Conservation (phyloP, 2,113 vertebrate genomes). For the Actinemys pallida region DNA sequence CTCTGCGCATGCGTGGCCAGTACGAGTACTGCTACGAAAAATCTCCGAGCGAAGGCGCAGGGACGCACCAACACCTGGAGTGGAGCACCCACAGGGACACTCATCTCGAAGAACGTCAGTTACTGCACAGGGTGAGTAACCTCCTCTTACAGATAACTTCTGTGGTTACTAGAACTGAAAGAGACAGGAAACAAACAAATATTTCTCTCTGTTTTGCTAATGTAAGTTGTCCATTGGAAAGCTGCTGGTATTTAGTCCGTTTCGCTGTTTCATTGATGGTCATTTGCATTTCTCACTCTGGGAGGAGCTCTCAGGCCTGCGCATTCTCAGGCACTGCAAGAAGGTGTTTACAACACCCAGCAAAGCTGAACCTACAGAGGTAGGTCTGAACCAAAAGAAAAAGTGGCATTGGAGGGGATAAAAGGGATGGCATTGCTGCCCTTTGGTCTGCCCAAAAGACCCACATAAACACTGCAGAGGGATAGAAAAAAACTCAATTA, state of each 20-base stretch:
- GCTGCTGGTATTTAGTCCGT: rapidly evolving
- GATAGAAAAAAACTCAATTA: not conserved
- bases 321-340: not conserved
- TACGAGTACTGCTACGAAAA: too few relatives aligned
- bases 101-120: too few relatives aligned
- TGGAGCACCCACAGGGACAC: too few relatives aligned
- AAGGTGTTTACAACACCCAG: not conserved
- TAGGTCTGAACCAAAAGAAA: not conserved
- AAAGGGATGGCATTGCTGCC: not conserved
- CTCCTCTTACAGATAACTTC: not conserved
- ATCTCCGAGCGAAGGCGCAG: too few relatives aligned
- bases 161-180: rapidly evolving
- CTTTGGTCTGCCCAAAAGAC: not conserved
- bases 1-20: too few relatives aligned
- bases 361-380: too few relatives aligned
- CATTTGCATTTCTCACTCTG: not conserved
- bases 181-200: not conserved
- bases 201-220: not conserved
- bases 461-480: not conserved
- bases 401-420: not conserved
- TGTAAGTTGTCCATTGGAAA: not conserved
- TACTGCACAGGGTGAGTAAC: too few relatives aligned
- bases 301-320: not conserved
- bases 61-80: too few relatives aligned
- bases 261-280: not conserved